Base-by-base conservation (phyloP, 2,888 invertebrate genomes). In the Gryllus longicercus region DNA sequence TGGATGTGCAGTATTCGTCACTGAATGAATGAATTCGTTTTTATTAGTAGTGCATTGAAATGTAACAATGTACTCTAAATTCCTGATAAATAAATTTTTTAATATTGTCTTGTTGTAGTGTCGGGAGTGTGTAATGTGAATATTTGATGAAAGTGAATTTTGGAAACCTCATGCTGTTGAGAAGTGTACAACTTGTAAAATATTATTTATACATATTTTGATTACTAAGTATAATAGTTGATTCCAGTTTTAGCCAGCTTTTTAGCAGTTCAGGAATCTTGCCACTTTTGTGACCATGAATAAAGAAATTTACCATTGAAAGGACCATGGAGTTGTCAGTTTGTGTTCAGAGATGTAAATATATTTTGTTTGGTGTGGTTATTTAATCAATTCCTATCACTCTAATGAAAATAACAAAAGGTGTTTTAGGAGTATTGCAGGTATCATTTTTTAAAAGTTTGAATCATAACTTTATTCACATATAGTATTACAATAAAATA, bases 181-280 rank as follows among this genome's bases (percentile, higher is more conserved):
- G n/a, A 63, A 63, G 63, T 63, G 63, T 63, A 63, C 63, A 63
- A 63, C 63, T 63, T 63, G 63, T 63, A 63, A 63, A 63, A 63
- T 63, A 63, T 63, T 63, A 63, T 63, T 63, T 63, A 63, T 63
- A 63, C 63, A 63, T 63, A 63, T 63, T 63, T 63, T 63, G 63
- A 63, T 63, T 63, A 63, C 63, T 63, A 63, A 63, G 63, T 63
- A 63, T 63, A 63, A 63, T 63, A 63, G 63, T 63, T 63, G 63
- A 63, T 63, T 63, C 63, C 63, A 63, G 63, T 63, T 63, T 63
- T 63, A 63, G 63, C 63, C 14, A 63, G 63, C 63, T 63, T 63
- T 63, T 63, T 63, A 63, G 63, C n/a, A 63, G 63, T 63, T 63
- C 16, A 63, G 63, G 63, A 63, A 63, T 63, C 63, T 63, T 63